Conservation (phyloP, 2,113 vertebrate species). For the Dromaius novaehollandiae region DNA sequence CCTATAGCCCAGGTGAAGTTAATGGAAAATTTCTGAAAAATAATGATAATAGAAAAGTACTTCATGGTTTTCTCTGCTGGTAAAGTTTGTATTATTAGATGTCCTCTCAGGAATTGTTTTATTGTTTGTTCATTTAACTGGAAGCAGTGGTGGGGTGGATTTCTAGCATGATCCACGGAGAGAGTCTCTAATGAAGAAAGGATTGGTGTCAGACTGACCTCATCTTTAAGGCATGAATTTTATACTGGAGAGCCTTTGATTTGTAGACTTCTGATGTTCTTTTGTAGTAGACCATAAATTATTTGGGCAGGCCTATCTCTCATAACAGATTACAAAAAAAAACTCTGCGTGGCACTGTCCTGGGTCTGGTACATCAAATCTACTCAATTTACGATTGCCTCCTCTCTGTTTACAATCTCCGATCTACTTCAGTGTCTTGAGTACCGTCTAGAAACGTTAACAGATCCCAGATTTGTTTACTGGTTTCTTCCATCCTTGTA, state of each 20-base stretch:
- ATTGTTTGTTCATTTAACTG: background rate
- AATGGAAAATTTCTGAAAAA: background rate
- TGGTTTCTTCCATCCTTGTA: background rate
- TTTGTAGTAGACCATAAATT: background rate
- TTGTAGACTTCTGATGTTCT: background rate
- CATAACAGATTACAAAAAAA: background rate
- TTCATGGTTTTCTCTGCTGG: background rate
- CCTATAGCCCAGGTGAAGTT: background rate
- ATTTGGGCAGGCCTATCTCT: background rate
- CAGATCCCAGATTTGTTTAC: background rate
- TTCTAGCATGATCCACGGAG: background rate
- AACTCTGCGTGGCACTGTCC: background rate
- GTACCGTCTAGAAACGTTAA: background rate
- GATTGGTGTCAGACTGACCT: background rate
- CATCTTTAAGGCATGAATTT: background rate
- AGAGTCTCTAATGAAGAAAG: background rate
- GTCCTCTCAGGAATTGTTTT: background rate
- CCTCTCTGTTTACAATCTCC: background rate
- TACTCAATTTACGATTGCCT: background rate
- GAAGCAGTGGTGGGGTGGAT: background rate
- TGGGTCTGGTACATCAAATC: background rate
- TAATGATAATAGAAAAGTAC: background rate
- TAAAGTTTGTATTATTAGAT: background rate
- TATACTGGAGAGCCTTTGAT: background rate
- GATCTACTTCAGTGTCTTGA: background rate